phyloP scores from a whole-genome alignment of 2,888 invertebrate species.

The Macroteleia sp. region DNA sequence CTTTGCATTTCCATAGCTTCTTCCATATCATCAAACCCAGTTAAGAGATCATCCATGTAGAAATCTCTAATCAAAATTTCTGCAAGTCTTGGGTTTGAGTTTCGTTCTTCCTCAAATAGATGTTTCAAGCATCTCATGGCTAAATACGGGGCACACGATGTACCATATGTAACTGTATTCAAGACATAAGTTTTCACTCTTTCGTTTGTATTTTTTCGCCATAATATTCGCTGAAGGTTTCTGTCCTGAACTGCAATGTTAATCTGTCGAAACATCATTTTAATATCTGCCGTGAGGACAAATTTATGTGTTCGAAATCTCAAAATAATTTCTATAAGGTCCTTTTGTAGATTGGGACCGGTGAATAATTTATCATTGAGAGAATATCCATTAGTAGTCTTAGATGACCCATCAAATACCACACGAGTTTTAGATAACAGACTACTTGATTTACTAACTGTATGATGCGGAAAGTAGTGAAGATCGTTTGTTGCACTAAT shows the following conservation, averaged over 20 bases:
- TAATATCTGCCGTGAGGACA: slow-evolving; percentile 70
- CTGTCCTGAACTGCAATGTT: slow-evolving; percentile 42
- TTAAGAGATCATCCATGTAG: slow-evolving; percentile 7
- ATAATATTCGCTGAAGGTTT: slow-evolving; percentile 69
- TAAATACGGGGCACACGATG: neutral
- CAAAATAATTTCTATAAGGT: slow-evolving; percentile 40
- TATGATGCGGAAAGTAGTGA: slow-evolving; percentile 9
- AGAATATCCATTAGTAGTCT: slow-evolving; percentile 1
- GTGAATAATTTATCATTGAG: slow-evolving; percentile 61
- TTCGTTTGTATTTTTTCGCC: slow-evolving; percentile 53
- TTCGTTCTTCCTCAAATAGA: neutral
- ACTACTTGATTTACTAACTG: slow-evolving; percentile 1
- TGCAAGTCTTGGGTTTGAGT: neutral
- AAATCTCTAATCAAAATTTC: slow-evolving; percentile 4
- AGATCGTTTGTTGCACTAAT: neutral
- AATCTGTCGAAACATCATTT: slow-evolving; percentile 71
- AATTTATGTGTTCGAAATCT: slow-evolving; percentile 46
- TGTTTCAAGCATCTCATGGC: slow-evolving; percentile 2
- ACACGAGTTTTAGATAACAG: slow-evolving; percentile 2
- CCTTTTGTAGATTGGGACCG: slow-evolving; percentile 57
- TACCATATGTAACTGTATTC: slow-evolving; percentile 14
- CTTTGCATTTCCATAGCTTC: neutral
- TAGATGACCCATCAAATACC: slow-evolving; percentile 5
- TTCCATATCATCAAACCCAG: slow-evolving; percentile 1
- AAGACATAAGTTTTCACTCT: slow-evolving; percentile 1